Evolutionary conservation across 2,113 vertebrate genomes (phyloP).

Genomic region (Boulengeromyrus knoepffleri): DNA sequence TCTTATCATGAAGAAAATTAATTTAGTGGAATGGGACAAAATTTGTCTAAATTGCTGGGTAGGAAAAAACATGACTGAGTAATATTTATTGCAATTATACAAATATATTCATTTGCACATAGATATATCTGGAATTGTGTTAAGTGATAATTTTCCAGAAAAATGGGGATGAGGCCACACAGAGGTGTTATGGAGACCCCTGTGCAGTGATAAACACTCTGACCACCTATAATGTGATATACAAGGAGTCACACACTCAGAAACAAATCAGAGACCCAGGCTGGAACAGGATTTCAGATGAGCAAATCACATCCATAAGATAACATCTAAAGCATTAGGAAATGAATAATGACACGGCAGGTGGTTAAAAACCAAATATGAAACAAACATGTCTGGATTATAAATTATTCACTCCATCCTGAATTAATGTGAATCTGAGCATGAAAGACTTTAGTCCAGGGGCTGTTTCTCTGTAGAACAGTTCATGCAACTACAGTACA

Average conservation of each 20-base stretch:
- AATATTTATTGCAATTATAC: neutral
- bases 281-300: neutral
- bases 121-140: neutral
- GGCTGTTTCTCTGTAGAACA: neutral
- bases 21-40: neutral
- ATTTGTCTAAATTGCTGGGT: neutral
- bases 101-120: neutral
- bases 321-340: neutral
- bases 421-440: neutral
- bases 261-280: neutral
- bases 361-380: neutral
- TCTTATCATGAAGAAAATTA: neutral
- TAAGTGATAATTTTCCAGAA: neutral
- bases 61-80: neutral
- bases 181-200: neutral
- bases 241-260: neutral
- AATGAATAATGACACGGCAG: neutral
- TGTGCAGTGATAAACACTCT: neutral
- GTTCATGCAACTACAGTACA: neutral
- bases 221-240: neutral
- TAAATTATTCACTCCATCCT: neutral
- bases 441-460: neutral
- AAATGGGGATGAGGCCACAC: neutral
- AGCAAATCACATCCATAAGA: neutral
- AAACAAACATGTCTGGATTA: neutral